These are phyloP conservation scores for Pterocles orientalis DNA, from an alignment of 2,113 vertebrate genomes.

Conservation along the genomic window DNA sequence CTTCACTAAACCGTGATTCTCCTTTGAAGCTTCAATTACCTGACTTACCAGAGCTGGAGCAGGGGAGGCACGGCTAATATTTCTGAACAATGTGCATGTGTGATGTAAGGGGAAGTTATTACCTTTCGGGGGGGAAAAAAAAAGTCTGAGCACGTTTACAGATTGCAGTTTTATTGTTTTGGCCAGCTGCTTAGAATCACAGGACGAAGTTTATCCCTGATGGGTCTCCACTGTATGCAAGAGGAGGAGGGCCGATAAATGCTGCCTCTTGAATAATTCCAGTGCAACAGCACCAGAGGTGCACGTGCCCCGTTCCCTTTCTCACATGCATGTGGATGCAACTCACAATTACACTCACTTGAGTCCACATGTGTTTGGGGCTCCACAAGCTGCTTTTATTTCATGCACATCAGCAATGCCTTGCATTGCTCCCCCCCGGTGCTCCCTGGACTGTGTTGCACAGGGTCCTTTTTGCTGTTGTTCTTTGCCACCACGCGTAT, in stretches of 20 bases:
- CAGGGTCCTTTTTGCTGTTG: not conserved
- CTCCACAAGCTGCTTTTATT: not conserved
- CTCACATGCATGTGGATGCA: not conserved
- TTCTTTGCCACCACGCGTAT: not conserved
- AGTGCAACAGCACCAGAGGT: not conserved
- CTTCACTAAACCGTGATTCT: conserved; percentile 34
- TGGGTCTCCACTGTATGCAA: not conserved
- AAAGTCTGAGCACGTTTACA: not conserved
- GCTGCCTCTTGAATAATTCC: not conserved
- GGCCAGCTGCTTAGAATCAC: conserved; percentile 27
- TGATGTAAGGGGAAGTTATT: not conserved
- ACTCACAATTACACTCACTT: not conserved
- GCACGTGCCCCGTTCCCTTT: accelerated
- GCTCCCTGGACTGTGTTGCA: not conserved
- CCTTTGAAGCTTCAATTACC: conserved; percentile 72
- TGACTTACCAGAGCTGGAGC: conserved; percentile 27
- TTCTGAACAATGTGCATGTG: conserved; percentile 20
- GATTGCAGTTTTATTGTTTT: conserved; percentile 42
- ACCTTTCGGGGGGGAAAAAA: not conserved
- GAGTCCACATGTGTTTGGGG: accelerated
- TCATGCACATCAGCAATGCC: not conserved
- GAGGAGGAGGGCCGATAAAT: not conserved
- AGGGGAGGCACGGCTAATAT: conserved; percentile 22
- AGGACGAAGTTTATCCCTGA: not conserved
- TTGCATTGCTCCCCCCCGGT: not conserved